A percentile compares a stretch with the other conserved stretches of the same genome.
Evolutionary conservation across 2,888 invertebrate genomes (phyloP).

Genomic region (Augiades crinisus): DNA sequence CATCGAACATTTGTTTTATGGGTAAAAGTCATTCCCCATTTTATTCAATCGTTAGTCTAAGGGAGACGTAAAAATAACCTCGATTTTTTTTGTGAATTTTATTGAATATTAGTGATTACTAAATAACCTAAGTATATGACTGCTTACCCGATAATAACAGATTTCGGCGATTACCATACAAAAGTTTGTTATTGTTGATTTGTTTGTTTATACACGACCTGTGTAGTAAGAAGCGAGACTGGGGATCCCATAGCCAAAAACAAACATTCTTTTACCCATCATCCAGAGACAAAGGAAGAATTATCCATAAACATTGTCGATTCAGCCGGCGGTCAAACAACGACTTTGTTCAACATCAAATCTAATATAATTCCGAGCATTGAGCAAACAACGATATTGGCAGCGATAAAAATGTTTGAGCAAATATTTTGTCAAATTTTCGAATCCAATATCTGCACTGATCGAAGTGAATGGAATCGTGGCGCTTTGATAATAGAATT

Average conservation of each 20-base stretch:
- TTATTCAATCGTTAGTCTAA: too few relatives aligned
- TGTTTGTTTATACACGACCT: background rate
- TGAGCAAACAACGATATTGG: conserved; percentile 38
- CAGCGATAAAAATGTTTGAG: conserved; percentile 40
- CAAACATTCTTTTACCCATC: conserved; percentile 20
- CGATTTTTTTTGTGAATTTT: too few relatives aligned
- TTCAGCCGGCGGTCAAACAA: conserved; percentile 35
- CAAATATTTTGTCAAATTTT: conserved; percentile 41
- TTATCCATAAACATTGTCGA: conserved; percentile 37
- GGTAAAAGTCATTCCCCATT: too few relatives aligned
- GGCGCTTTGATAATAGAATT: conserved; percentile 32
- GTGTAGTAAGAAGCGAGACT: background rate
- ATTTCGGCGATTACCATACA: too few relatives aligned
- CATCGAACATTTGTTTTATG: too few relatives aligned
- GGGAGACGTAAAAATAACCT: too few relatives aligned
- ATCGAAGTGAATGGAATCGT: conserved; percentile 29
- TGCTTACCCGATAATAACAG: too few relatives aligned
- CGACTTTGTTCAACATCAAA: conserved; percentile 36
- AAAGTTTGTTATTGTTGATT: background rate
- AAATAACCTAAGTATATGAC: too few relatives aligned
- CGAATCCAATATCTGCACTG: conserved; percentile 24
- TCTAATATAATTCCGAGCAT: conserved; percentile 39
- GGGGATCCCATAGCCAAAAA: conserved; percentile 8
- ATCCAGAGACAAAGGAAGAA: conserved; percentile 28
- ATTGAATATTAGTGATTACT: too few relatives aligned